Evolutionary conservation across 1,140 invertebrate genomes (phyloP).

Genomic region (Euwallacea similis): DNA sequence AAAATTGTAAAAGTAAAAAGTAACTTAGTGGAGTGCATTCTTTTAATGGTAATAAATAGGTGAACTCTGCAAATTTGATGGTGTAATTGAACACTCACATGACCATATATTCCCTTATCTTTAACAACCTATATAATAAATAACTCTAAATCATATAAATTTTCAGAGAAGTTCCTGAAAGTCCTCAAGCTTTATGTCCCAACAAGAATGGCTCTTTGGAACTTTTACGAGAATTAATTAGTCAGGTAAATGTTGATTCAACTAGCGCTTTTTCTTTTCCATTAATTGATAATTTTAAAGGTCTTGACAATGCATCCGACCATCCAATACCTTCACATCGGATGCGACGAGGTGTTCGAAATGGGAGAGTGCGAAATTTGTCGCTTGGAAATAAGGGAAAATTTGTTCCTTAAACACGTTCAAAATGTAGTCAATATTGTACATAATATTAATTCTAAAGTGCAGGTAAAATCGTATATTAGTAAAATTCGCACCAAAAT

Average conservation of each 20-base stretch:
- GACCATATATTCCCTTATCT: no score
- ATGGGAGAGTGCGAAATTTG: slow-evolving; percentile 80
- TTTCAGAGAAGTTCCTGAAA: slow-evolving; percentile 69
- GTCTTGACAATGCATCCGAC: slow-evolving; percentile 58
- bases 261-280: slow-evolving; percentile 2
- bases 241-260: slow-evolving; percentile 68
- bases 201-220: slow-evolving; percentile 70
- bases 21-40: no score
- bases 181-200: slow-evolving; percentile 84
- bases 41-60: no score
- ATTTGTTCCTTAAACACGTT: slow-evolving; percentile 75
- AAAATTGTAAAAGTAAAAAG: no score
- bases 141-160: background rate
- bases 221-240: slow-evolving; percentile 77
- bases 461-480: slow-evolving; percentile 47
- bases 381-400: slow-evolving; percentile 55
- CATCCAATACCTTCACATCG: slow-evolving; percentile 66
- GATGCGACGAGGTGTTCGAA: slow-evolving; percentile 82
- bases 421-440: slow-evolving; percentile 64
- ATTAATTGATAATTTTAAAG: slow-evolving; percentile 57
- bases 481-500: background rate
- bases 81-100: no score
- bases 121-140: background rate
- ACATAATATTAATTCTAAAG: slow-evolving; percentile 63
- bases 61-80: no score